These are phyloP conservation scores for Nycteola revayana DNA, from an alignment of 2,888 invertebrate species.

Conservation along the genomic window DNA sequence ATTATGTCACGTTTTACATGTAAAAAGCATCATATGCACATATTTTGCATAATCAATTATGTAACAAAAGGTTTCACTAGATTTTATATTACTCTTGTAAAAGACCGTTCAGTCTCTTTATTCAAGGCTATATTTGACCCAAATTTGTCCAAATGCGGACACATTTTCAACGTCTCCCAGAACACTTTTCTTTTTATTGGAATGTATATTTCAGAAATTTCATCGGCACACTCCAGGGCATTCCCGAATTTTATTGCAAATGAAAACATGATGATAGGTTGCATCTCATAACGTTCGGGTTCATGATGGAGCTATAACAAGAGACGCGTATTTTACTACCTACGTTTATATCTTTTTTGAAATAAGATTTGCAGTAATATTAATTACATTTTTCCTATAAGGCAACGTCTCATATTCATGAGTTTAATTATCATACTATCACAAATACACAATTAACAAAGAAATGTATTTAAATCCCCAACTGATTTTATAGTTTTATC, in stretches of 20 bases:
- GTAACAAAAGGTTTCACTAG: constrained; percentile 49
- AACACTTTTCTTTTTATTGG: constrained; percentile 66
- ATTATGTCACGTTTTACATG: too few relatives aligned
- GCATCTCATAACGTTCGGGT: constrained; percentile 40
- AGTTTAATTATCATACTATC: too few relatives aligned
- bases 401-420: too few relatives aligned
- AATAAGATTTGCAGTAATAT: constrained; percentile 9
- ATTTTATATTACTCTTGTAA: constrained; percentile 62
- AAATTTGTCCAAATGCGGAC: constrained; percentile 69
- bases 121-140: constrained; percentile 65
- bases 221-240: constrained; percentile 41
- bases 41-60: constrained; percentile 45
- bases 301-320: constrained; percentile 22
- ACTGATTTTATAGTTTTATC: too few relatives aligned
- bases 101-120: constrained; percentile 59
- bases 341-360: constrained; percentile 10
- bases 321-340: constrained; percentile 17
- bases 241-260: constrained; percentile 51
- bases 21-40: too few relatives aligned
- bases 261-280: constrained; percentile 47
- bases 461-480: too few relatives aligned
- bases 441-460: too few relatives aligned
- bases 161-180: constrained; percentile 61
- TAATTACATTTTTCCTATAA: too few relatives aligned
- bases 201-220: constrained; percentile 63